These are phyloP conservation scores for Macroglossus sobrinus DNA, from an alignment of 2,113 vertebrate genomes.

Conservation along the genomic window DNA sequence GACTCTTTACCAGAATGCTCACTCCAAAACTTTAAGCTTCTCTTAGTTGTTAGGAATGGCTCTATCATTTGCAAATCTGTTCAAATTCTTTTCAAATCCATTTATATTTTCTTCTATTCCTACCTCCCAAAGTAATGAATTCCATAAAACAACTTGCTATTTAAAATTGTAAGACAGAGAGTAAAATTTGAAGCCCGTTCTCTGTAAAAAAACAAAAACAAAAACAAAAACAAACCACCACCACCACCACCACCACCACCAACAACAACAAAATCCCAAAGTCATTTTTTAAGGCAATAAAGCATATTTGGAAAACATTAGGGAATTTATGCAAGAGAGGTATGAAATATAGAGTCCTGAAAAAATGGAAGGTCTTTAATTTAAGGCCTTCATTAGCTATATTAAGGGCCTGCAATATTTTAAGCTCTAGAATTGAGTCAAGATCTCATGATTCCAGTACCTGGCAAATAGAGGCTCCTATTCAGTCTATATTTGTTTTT, in stretches of 20 bases:
- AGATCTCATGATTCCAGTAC: background rate
- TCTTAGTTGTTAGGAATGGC: background rate
- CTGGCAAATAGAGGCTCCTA: background rate
- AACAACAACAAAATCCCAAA: too few relatives aligned
- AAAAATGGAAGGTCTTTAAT: background rate
- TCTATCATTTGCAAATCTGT: background rate
- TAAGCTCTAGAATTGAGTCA: background rate
- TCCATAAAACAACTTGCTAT: background rate
- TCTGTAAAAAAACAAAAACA: background rate
- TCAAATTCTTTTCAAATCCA: background rate
- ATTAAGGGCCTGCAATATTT: background rate
- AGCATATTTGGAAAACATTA: background rate
- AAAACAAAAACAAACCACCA: too few relatives aligned
- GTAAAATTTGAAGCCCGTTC: background rate
- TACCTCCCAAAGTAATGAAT: background rate
- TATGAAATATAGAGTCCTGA: background rate
- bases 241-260: too few relatives aligned
- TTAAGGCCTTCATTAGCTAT: background rate
- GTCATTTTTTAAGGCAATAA: background rate
- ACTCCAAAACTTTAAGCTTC: background rate
- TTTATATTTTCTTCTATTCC: background rate
- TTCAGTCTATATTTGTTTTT: background rate
- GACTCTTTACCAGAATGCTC: background rate
- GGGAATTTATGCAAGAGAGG: background rate
- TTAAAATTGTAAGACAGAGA: background rate